Percentiles rank a stretch among this genome's conserved stretches.
phyloP scores from a whole-genome alignment of 2,888 invertebrate genomes.

The Pristionchus fissidentatus region DNA sequence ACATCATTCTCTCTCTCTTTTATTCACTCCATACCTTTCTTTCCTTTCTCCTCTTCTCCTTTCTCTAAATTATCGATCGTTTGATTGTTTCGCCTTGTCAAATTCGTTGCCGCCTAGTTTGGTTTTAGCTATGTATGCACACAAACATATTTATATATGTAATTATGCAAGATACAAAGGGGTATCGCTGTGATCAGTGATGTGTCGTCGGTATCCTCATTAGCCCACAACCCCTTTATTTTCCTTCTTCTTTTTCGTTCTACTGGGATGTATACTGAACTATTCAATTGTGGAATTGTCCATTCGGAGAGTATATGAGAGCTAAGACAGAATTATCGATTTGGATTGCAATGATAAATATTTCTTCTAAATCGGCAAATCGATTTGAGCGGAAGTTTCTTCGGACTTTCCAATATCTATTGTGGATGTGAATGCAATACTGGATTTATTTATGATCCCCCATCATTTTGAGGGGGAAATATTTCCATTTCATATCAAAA shows the following conservation, averaged over 20 bases:
- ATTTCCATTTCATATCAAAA: too few relatives aligned
- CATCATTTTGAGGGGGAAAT: too few relatives aligned
- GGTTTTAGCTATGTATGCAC: background rate
- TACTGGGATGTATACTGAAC: background rate
- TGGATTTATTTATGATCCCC: too few relatives aligned
- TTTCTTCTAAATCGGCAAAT: background rate
- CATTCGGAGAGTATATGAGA: background rate
- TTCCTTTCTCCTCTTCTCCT: slow-evolving; percentile 19
- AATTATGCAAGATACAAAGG: background rate
- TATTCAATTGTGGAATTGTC: slow-evolving; percentile 30
- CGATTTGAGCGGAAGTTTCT: background rate
- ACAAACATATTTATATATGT: background rate
- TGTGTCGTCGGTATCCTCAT: background rate
- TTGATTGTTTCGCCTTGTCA: slow-evolving; percentile 10
- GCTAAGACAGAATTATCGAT: background rate
- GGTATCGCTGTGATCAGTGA: background rate
- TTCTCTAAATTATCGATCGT: background rate
- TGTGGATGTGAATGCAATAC: too few relatives aligned
- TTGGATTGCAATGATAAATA: background rate
- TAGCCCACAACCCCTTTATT: too few relatives aligned
- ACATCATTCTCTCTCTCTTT: background rate
- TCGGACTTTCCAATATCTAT: background rate
- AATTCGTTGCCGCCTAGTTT: background rate
- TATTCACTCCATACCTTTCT: background rate
- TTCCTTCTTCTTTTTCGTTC: slow-evolving; percentile 11